Percentiles rank a stretch among this genome's conserved stretches.
Conservation (phyloP, 1,140 invertebrate species). For the Heliothis subflexa region DNA sequence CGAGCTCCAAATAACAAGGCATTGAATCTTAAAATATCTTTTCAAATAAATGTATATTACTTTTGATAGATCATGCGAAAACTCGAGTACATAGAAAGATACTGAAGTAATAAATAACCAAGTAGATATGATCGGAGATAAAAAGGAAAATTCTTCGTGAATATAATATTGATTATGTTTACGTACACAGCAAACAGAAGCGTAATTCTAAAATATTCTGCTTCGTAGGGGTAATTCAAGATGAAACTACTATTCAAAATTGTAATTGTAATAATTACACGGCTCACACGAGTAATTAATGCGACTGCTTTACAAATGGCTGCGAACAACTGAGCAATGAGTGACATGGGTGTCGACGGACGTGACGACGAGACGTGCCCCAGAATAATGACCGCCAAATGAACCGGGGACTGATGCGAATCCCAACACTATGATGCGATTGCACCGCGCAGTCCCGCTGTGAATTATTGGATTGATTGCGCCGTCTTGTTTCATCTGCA, state of each 20-base stretch:
- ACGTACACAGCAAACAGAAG: not conserved
- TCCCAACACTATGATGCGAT: slow-evolving; percentile 64
- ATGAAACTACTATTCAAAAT: slow-evolving; percentile 36
- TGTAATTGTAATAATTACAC: slow-evolving; percentile 30
- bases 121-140: not conserved
- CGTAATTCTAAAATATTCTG: not conserved
- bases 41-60: too few relatives aligned
- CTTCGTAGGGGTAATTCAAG: not conserved
- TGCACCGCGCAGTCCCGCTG: slow-evolving; percentile 34
- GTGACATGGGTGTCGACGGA: slow-evolving; percentile 56
- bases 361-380: slow-evolving; percentile 54
- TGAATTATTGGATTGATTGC: slow-evolving; percentile 48
- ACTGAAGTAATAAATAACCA: too few relatives aligned
- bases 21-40: not conserved
- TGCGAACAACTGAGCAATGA: slow-evolving; percentile 50
- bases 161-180: not conserved
- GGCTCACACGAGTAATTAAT: slow-evolving; percentile 29
- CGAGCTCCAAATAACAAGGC: not conserved
- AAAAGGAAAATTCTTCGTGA: not conserved
- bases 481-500: slow-evolving; percentile 45
- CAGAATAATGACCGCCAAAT: slow-evolving; percentile 73
- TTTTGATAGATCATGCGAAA: too few relatives aligned
- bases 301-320: slow-evolving; percentile 39
- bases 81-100: too few relatives aligned
- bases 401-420: slow-evolving; percentile 63